phyloP scores from a whole-genome alignment of 1,140 invertebrate genomes.

The Tetragnatha versicolor region DNA sequence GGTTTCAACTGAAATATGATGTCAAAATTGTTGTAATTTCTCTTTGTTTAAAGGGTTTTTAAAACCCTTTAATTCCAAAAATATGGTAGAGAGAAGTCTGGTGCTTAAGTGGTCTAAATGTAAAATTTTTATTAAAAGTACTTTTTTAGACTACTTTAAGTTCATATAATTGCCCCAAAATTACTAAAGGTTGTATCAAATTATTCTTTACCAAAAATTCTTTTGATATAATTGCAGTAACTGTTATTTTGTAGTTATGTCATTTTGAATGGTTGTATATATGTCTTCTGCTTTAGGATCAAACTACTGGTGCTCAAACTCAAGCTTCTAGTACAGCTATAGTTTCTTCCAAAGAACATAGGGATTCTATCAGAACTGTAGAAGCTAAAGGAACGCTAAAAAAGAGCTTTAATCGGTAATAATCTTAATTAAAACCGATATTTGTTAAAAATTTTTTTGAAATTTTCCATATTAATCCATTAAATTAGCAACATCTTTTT shows the following conservation, averaged over 20 bases:
- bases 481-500: background rate
- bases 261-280: background rate
- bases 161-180: too few species aligned
- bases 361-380: constrained; percentile 40
- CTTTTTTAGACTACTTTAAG: too few species aligned
- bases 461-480: background rate
- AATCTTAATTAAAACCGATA: background rate
- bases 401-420: constrained; percentile 74
- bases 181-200: too few species aligned
- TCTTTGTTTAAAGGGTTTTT: too few species aligned
- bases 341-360: constrained; percentile 4
- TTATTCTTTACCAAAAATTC: too few species aligned
- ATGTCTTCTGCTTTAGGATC: constrained; percentile 1
- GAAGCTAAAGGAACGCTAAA: constrained; percentile 61
- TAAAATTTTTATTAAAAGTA: too few species aligned
- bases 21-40: too few species aligned
- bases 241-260: background rate
- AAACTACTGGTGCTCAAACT: background rate
- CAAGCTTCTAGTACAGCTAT: constrained; percentile 27
- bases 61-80: too few species aligned
- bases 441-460: background rate
- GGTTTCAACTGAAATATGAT: too few species aligned
- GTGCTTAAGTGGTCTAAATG: too few species aligned
- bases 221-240: background rate
- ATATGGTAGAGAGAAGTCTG: too few species aligned